Base-by-base conservation (phyloP, 1,140 invertebrate genomes). In the Maconellicoccus hirsutus region DNA sequence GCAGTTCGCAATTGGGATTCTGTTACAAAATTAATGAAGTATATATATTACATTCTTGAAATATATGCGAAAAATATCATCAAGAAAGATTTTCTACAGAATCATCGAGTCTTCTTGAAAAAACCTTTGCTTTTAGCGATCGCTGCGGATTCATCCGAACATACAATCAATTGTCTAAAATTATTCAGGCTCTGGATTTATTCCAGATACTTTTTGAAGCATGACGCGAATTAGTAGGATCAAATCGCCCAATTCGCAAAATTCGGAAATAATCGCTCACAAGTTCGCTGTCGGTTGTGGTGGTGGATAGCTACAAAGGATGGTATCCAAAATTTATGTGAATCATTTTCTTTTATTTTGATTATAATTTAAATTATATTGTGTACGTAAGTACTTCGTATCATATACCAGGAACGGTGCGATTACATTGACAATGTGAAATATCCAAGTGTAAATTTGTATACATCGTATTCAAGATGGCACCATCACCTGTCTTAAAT, bases 381-480 rank as follows among this genome's bases (percentile, higher is more conserved):
- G 42, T 52, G 42, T 52, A 16, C 42, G 42, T 52, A 19, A 52
- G 42, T 52, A 16, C 3, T 52, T 52, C 42, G 42, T 52, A 52
- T 52, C n/a, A 16, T 52, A 19, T 52, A 52, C n/a, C n/a, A 52
- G 42, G n/a, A 3, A 52, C 42, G n/a, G 6, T 19, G n/a, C 42
- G 42, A 52, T 16, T 8, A 16, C n/a, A 8, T 16, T 52, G n/a
- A 52, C 42, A 52, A 52, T 52, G 42, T 52, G n/a, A 52, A 52
- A 52, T 19, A 16, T 52, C 42, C 4, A 52, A 52, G 42, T 52
- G 16, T 52, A 52, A 52, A 52, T 52, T 52, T 52, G 42, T 52
- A 16, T 52, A 52, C 42, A 52, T 52, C 42, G 42, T 52, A 52
- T 52, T 52, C 42, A 52, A 52, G 42, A 52, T 52, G 42, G 42